A percentile compares a stretch with the other conserved stretches of the same genome.
Evolutionary conservation across 2,113 vertebrate species (phyloP).

Genomic region (Stictonetta naevosa): DNA sequence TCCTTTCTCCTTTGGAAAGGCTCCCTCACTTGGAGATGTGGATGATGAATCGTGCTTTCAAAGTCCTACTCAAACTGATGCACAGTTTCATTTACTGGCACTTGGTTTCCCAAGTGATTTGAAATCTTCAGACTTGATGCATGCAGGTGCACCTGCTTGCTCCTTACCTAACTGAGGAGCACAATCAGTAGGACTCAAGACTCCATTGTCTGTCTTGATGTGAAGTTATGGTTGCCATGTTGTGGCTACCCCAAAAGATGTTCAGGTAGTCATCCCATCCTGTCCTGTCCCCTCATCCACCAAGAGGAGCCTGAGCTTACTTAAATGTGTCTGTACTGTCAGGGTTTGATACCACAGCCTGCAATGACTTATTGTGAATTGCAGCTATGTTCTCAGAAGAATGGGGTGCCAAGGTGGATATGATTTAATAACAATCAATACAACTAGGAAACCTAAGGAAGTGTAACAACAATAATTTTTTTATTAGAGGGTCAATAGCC

Average conservation of each 20-base stretch:
- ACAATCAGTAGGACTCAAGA: background rate
- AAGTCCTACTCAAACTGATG: background rate
- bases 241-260: background rate
- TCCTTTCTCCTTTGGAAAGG: background rate
- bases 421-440: background rate
- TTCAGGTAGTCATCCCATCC: background rate
- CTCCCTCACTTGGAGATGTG: background rate
- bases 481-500: constrained; percentile 28
- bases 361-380: background rate
- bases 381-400: background rate
- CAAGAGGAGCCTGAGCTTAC: background rate
- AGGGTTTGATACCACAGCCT: background rate
- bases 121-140: background rate
- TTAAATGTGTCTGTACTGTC: background rate
- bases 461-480: constrained; percentile 49
- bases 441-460: constrained; percentile 17
- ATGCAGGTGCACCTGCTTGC: background rate
- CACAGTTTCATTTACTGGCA: background rate
- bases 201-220: background rate
- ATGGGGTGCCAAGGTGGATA: background rate
- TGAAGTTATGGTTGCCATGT: background rate
- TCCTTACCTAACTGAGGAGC: background rate
- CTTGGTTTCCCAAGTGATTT: background rate
- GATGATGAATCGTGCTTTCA: background rate
- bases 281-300: no score